A percentile compares a stretch with the other conserved stretches of the same genome.
Conservation (phyloP, 2,797 vertebrate species). For the Pristis pectinata region DNA sequence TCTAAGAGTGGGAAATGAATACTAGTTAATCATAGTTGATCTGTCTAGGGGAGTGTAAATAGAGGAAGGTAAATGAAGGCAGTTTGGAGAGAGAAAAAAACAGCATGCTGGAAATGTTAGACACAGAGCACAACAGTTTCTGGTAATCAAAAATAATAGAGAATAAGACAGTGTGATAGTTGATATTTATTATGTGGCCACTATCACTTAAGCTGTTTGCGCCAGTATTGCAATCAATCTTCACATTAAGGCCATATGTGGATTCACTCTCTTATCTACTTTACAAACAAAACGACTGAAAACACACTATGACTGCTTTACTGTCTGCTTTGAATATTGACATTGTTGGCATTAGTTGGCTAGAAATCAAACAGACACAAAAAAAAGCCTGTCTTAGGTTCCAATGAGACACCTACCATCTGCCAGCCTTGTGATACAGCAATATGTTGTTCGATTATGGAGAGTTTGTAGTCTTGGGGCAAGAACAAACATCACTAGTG, state of each 20-base stretch:
- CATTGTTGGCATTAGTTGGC: not conserved
- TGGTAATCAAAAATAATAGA: too few relatives aligned
- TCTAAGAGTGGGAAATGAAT: too few relatives aligned
- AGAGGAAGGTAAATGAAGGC: too few relatives aligned
- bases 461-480: not conserved
- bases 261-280: not conserved
- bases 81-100: too few relatives aligned
- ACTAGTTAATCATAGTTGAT: too few relatives aligned
- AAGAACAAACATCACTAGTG: not conserved
- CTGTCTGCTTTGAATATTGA: not conserved
- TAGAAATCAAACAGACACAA: not conserved
- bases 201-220: not conserved
- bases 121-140: too few relatives aligned
- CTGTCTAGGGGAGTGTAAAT: too few relatives aligned
- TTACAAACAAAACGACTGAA: not conserved
- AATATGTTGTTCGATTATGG: not conserved
- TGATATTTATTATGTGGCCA: not conserved
- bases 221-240: not conserved
- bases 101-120: too few relatives aligned
- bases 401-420: slow-evolving; percentile 15
- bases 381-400: not conserved
- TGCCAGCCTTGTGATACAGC: not conserved
- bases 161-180: not conserved
- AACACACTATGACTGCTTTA: not conserved
- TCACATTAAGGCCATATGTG: not conserved